These are phyloP conservation scores for Nebria brevicollis DNA, from an alignment of 2,888 invertebrate genomes.

Conservation along the genomic window DNA sequence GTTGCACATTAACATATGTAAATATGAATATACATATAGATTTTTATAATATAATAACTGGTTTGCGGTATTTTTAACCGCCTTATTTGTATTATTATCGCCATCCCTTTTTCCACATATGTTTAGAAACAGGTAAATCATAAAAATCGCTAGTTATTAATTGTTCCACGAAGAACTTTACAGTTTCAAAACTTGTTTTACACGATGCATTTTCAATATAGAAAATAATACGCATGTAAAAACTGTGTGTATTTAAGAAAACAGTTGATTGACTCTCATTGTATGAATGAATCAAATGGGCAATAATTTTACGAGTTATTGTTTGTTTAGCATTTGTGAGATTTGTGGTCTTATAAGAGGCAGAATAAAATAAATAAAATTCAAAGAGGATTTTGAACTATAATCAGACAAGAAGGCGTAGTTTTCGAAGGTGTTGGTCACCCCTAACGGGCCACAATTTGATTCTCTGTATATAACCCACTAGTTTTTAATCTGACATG, in stretches of 20 bases:
- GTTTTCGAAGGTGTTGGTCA: constrained; percentile 25
- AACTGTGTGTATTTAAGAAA: too few species aligned
- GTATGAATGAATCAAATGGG: too few species aligned
- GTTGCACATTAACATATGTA: neutral
- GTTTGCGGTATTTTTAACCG: neutral
- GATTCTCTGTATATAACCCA: constrained; percentile 14
- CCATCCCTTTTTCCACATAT: neutral
- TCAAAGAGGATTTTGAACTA: neutral
- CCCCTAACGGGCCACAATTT: constrained; percentile 25
- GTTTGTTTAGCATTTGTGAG: too few species aligned
- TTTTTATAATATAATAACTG: neutral
- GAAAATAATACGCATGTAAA: too few species aligned
- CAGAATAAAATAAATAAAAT: constrained; percentile 2
- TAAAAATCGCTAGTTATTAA: neutral
- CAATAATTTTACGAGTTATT: too few species aligned
- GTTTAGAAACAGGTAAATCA: neutral
- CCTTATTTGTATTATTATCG: neutral
- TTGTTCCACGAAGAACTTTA: neutral
- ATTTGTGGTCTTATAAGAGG: neutral
- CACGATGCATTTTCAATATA: neutral
- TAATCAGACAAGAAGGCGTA: constrained; percentile 20
- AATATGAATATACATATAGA: constrained; percentile 4
- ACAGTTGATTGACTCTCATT: too few species aligned
- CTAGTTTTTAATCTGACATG: constrained; percentile 38
- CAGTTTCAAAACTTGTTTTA: neutral